Evolutionary conservation across 2,797 vertebrate species (phyloP), one percentile per base, ranked within the genome.

Genomic region (Mus minutoides): DNA sequence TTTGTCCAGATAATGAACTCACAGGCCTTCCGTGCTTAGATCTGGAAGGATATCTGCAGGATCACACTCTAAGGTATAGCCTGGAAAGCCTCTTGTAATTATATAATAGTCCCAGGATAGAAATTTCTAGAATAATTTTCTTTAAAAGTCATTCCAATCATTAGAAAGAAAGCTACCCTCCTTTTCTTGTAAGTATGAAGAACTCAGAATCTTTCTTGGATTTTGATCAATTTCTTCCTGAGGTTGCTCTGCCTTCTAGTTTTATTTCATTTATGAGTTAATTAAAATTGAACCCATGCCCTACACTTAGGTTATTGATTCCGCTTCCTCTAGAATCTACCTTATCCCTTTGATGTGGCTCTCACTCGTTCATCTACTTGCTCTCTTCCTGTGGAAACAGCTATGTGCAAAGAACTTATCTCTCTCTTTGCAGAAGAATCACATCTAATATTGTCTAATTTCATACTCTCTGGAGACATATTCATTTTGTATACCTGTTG

Each of bases 201-300:
- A 90, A 94, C 46, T 67, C 31, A 94, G 58, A 73, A 31, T 96
- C 12, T 73, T 75, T 94, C 22, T 60, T 84, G 43, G 22, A 60
- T 86, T 92, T 91, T 24, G 10, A 92, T 92, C 46, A 78, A 6
- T 64, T 88, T 95, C 73, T 93, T 93, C 43, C n/a, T 80, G 34
- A 69, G 12, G 21, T 83, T 89, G n/a, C 12, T 83, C 49, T 93
- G 21, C 29, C n/a, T 31, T 89, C 43, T 67, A 79, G 46, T 82
- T 40, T 19, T 92, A 85, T 91, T 93, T 97, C 82, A 88, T 90
- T 92, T 92, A 40, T 77, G 56, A 95, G 84, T 79, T 86, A 78
- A 94, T 94, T 64, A 69, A 95, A 91, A 87, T 64, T 86, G 46
- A 83, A 77, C 94, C 40, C 75, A 14, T 77, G 69, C 4, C 22